These are phyloP conservation scores for Sepiola atlantica DNA, from an alignment of 2,888 invertebrate genomes.

Conservation along the genomic window DNA sequence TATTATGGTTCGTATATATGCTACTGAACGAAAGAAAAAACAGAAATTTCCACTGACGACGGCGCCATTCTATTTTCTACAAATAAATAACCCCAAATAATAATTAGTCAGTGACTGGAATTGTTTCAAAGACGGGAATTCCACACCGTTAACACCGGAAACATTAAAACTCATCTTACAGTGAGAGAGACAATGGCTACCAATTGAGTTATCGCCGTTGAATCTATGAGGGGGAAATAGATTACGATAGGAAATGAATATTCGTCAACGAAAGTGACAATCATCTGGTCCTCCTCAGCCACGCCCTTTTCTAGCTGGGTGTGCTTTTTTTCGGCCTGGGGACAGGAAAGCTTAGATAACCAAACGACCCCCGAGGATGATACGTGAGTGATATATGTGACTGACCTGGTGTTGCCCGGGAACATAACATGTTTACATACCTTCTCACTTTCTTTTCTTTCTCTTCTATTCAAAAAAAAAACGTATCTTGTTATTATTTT, in stretches of 20 bases:
- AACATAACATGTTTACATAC: slow-evolving; percentile 13
- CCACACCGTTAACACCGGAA: slow-evolving; percentile 21
- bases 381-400: neutral
- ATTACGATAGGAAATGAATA: neutral
- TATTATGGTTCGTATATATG: too few species aligned
- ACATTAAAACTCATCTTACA: neutral
- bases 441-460: neutral
- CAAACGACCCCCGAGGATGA: neutral
- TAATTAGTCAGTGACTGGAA: neutral
- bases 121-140: slow-evolving; percentile 16
- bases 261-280: neutral
- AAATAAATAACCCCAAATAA: too few species aligned
- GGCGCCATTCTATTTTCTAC: too few species aligned
- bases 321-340: neutral
- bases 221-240: neutral
- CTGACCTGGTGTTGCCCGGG: neutral
- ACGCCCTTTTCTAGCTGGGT: neutral
- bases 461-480: too few species aligned
- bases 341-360: neutral
- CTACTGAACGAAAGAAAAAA: too few species aligned
- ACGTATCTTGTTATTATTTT: too few species aligned
- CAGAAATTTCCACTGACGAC: too few species aligned
- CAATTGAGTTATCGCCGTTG: slow-evolving; percentile 8
- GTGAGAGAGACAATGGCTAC: neutral
- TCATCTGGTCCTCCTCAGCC: slow-evolving; percentile 22